Evolutionary conservation across 2,888 invertebrate genomes (phyloP), one percentile per base, ranked within the genome.

Genomic region (Fragum sueziense): DNA sequence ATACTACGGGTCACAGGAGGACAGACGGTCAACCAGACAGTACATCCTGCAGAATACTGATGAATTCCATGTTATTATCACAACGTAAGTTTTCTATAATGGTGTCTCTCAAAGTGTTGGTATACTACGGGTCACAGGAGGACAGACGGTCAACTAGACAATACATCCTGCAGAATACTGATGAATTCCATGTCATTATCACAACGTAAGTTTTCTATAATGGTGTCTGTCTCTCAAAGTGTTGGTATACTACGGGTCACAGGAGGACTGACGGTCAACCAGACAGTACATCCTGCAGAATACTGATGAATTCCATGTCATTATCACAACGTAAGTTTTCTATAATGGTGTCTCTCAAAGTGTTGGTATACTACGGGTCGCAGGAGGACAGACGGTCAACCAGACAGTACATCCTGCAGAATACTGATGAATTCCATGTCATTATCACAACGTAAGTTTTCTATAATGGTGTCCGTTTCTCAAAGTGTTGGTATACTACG

Each of bases 1-100:
- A 91, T 98, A 98, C 94, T 97, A 97, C 91, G 98, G 98, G 0
- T 95, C 95, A 71, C 96, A 96, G 71, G 97, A 97, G 68, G 98
- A 98, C 88, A 94, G 98, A 0, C 95, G 96, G 33, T 95, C 95
- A 74, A 95, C 97, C 91, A 94, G 98, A 41, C 95, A 96, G 84
- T 95, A 96, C 82, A 96, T 97, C 93, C 94, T 97, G 1, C 95
- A 95, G 78, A 95, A 95, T 70, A 95, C 96, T 0, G 94, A 97
- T 22, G 95, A 96, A 62, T 92, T 96, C 82, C 97, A 98, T 93
- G 95, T 98, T 2, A 95, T 98, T 72, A 94, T 98, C 14, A 47
- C 47, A 4, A 47, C 47, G 47, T 47, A 47, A 47, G 47, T n/a
- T n/a, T n/a, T n/a, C n/a, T n/a, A n/a, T n/a, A n/a, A n/a, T 47